Base-by-base conservation (phyloP, 2,113 vertebrate species). In the Sinocyclocheilus rhinocerous region DNA sequence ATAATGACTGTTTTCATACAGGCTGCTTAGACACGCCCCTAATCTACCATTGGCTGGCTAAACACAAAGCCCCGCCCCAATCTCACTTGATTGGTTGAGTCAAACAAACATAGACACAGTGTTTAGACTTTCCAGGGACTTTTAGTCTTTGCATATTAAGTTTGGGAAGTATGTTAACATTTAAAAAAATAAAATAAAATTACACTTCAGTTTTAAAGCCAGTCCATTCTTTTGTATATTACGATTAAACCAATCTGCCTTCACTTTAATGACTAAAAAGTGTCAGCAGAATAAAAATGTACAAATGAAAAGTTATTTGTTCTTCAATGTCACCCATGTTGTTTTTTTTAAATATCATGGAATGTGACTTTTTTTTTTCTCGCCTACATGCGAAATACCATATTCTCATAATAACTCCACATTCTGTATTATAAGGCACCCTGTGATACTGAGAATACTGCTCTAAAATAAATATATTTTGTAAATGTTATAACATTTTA, bases 401-500 rank as follows among this genome's bases (percentile, higher is more conserved):
- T 22, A 59, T 13, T 80, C 33, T 79, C 18, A n/a, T 59, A 10
- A 36, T 39, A 39, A 61, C 20, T 26, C 4, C 6, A 61, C 55
- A 24, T 39, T 61, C 20, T 24, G 4, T 42, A 42, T 80, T 16
- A 65, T 81, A 81, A 81, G 78, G 78, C 78, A 81, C 78, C 8
- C 57, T 20, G 77, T 39, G 57, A 59, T 61, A 39, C 4, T 13
- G 52, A 76, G 13, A 52, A 24, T 4, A 50, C 80, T 52, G 63
- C 1, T 65, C 11, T 12, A 75, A 75, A 75, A 75, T 4, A n/a
- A 45, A n/a, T 20, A 52, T 3, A 36, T 18, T 36, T 36, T 4
- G 15, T 55, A 55, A 20, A 55, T 55, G 52, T 1, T 55, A 55
- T 20, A 18, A 18, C 6, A 18, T 55, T 18, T 6, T 0, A 18